Evolutionary conservation across 2,797 vertebrate genomes (phyloP).

Genomic region (Pseudochromis fuscus): DNA sequence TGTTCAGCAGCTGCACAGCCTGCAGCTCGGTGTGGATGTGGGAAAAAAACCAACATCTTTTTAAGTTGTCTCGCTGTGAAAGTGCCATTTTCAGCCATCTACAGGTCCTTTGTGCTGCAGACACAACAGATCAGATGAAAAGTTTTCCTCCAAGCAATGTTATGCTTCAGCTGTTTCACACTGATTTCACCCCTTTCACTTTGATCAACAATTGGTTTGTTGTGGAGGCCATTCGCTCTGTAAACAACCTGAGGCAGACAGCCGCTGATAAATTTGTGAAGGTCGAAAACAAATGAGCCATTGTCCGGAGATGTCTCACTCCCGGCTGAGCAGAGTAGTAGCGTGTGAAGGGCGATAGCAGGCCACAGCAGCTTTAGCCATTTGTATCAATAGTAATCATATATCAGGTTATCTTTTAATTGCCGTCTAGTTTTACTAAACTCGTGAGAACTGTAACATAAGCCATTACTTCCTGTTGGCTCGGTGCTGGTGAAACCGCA

Average conservation of each 20-base stretch:
- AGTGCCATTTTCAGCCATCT: slow-evolving; percentile 21
- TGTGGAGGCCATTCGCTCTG: slow-evolving; percentile 22
- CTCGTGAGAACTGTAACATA: neutral
- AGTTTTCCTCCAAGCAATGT: slow-evolving; percentile 52
- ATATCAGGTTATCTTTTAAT: slow-evolving; percentile 8
- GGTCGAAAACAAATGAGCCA: slow-evolving; percentile 59
- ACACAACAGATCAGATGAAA: slow-evolving; percentile 37
- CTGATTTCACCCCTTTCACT: slow-evolving; percentile 63
- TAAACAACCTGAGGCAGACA: slow-evolving; percentile 66
- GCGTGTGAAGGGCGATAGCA: neutral
- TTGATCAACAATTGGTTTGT: slow-evolving; percentile 64
- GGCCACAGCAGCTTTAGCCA: neutral
- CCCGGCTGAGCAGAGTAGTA: neutral
- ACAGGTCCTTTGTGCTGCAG: slow-evolving; percentile 38
- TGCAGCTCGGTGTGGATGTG: slow-evolving; percentile 27
- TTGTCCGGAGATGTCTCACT: slow-evolving; percentile 54
- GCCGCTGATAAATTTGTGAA: slow-evolving; percentile 39
- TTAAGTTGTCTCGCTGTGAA: slow-evolving; percentile 20
- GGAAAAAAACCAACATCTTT: slow-evolving; percentile 23
- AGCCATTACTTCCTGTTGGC: slow-evolving; percentile 12
- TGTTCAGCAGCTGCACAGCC: slow-evolving; percentile 35
- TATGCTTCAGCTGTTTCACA: slow-evolving; percentile 25
- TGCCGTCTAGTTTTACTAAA: neutral
- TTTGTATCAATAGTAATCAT: neutral
- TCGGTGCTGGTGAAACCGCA: slow-evolving; percentile 11